Percentiles rank a stretch among this genome's conserved stretches.
Evolutionary conservation across 2,888 invertebrate species (phyloP).

Genomic region (Noctuana brunneofusca): DNA sequence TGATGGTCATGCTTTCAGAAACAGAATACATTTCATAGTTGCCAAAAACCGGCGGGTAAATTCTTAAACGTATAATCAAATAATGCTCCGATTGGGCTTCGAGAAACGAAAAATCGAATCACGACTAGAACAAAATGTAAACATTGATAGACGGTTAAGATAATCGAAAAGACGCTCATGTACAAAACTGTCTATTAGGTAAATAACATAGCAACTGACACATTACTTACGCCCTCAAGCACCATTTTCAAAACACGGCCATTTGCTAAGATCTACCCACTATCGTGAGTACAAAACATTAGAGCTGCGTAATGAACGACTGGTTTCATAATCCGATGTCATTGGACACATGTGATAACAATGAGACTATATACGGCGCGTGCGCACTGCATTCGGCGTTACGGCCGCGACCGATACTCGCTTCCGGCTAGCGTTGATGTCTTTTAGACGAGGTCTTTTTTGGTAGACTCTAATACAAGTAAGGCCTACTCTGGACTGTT

Average conservation of each 20-base stretch:
- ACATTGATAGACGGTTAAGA: not conserved
- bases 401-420: constrained; percentile 34
- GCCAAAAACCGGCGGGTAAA: too few relatives aligned
- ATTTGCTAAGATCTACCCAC: constrained; percentile 20
- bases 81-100: too few relatives aligned
- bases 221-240: constrained; percentile 12
- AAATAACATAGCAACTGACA: not conserved
- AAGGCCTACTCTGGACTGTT: not conserved
- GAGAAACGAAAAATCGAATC: not conserved
- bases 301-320: constrained; percentile 37
- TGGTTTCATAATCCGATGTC: constrained; percentile 44
- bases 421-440: constrained; percentile 56
- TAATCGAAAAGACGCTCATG: not conserved
- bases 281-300: constrained; percentile 42
- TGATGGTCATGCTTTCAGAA: too few relatives aligned
- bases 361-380: constrained; percentile 45
- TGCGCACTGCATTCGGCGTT: constrained; percentile 41
- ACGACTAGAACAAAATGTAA: not conserved
- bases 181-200: not conserved
- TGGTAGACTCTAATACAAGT: not conserved
- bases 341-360: constrained; percentile 48
- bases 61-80: too few relatives aligned
- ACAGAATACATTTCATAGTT: too few relatives aligned
- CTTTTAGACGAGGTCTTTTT: constrained; percentile 47
- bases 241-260: constrained; percentile 19